These are phyloP conservation scores for Unio delphinus DNA, from an alignment of 2,888 invertebrate genomes.

Conservation along the genomic window DNA sequence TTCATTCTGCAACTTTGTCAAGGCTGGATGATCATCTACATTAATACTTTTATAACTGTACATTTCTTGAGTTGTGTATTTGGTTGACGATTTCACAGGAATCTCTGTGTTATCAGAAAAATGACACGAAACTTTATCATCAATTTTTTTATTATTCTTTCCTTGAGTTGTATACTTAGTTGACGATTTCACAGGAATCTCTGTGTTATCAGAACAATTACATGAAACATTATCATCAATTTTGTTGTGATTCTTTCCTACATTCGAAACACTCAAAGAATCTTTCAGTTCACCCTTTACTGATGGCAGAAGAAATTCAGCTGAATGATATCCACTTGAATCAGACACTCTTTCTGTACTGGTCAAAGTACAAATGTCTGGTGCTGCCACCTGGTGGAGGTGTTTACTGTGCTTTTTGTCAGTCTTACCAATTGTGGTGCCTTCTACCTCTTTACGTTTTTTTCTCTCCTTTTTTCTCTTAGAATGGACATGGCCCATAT, in stretches of 20 bases:
- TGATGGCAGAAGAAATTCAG: conserved; percentile 21
- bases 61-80: conserved; percentile 6
- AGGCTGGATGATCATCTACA: conserved; percentile 57
- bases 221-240: background rate
- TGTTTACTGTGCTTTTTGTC: conserved; percentile 16
- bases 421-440: conserved; percentile 25
- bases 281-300: background rate
- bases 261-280: conserved; percentile 8
- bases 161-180: conserved; percentile 6
- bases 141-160: background rate
- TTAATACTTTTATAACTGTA: conserved; percentile 38
- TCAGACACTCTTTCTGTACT: conserved; percentile 35
- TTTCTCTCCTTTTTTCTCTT: conserved; percentile 36
- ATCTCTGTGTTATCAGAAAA: background rate
- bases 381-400: conserved; percentile 31
- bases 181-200: background rate
- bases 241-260: background rate
- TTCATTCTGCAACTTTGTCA: conserved; percentile 61
- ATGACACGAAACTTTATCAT: background rate
- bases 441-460: conserved; percentile 29
- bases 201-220: background rate
- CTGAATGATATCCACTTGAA: conserved; percentile 38
- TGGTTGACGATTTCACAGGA: background rate
- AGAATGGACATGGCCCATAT: conserved; percentile 50
- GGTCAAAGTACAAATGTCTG: conserved; percentile 6